phyloP scores from a whole-genome alignment of 2,888 invertebrate species.

The Dinocampus coccinellae region DNA sequence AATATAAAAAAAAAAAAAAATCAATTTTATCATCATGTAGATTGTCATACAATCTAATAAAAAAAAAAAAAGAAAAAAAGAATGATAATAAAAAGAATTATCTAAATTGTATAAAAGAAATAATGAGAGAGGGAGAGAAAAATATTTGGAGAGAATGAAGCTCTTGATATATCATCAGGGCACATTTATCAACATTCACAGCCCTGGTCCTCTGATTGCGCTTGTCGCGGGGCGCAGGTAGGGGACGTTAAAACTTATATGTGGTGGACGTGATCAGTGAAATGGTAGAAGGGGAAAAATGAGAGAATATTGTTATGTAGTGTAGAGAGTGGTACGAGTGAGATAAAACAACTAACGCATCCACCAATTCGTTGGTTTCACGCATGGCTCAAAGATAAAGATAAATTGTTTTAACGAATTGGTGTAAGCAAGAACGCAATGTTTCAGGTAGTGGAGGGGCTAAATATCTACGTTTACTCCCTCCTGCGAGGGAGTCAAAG shows the following conservation, averaged over 20 bases:
- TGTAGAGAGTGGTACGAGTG: constrained; percentile 6
- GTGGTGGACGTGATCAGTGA: constrained; percentile 11
- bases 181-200: constrained; percentile 17
- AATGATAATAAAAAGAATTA: no score
- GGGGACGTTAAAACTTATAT: constrained; percentile 40
- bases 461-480: constrained; percentile 30
- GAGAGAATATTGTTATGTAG: background rate
- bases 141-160: background rate
- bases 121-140: background rate
- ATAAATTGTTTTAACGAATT: constrained; percentile 26
- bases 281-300: constrained; percentile 12
- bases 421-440: constrained; percentile 22
- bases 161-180: background rate
- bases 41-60: no score
- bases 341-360: constrained; percentile 20
- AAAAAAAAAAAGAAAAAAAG: no score
- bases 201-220: constrained; percentile 41
- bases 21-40: no score
- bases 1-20: no score
- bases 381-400: constrained; percentile 38
- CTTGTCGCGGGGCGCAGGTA: constrained; percentile 43
- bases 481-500: constrained; percentile 41
- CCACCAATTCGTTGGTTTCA: constrained; percentile 48
- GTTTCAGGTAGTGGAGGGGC: constrained; percentile 32
- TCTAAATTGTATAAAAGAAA: no score